Percentiles rank a stretch among this genome's conserved stretches.
Conservation (phyloP, 2,113 vertebrate genomes). For the Ascaphus truei region DNA sequence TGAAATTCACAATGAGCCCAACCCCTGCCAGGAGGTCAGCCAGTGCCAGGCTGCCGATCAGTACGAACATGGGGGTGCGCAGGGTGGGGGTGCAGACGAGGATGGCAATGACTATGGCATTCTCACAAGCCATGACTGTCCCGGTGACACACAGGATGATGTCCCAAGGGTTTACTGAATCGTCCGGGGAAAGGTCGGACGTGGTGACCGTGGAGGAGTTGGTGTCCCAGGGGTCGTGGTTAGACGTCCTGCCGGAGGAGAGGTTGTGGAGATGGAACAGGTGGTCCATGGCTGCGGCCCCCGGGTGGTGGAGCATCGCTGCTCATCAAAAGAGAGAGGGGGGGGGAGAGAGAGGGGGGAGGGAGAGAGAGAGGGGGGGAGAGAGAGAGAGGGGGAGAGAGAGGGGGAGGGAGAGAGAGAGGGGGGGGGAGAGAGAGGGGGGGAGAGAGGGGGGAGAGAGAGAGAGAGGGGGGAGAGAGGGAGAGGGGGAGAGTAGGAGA, state of each 20-base stretch:
- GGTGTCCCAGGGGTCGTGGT: slow-evolving; percentile 33
- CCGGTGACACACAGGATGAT: slow-evolving; percentile 82
- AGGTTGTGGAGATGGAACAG: slow-evolving; percentile 13
- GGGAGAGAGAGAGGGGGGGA: not conserved
- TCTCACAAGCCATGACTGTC: slow-evolving; percentile 82
- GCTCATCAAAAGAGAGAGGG: slow-evolving; percentile 1
- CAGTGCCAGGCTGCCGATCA: slow-evolving; percentile 82
- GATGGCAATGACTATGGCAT: slow-evolving; percentile 82
- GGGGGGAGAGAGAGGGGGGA: slow-evolving; percentile 2
- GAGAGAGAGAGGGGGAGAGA: not conserved
- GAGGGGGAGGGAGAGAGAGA: not conserved
- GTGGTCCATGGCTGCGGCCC: slow-evolving; percentile 33
- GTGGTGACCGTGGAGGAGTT: slow-evolving; percentile 53
- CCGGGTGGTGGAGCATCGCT: slow-evolving; percentile 75
- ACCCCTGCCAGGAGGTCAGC: slow-evolving; percentile 82
- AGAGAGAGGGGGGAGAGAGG: too few species aligned
- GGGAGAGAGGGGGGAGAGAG: too few species aligned
- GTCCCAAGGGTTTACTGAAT: slow-evolving; percentile 78
- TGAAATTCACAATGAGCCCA: slow-evolving; percentile 82
- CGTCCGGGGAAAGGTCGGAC: slow-evolving; percentile 36
- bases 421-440: too few species aligned
- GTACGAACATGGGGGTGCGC: slow-evolving; percentile 77
- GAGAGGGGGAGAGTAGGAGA: too few species aligned
- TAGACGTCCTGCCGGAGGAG: slow-evolving; percentile 12
- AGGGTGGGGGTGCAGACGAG: slow-evolving; percentile 81